A percentile compares a stretch with the other conserved stretches of the same genome.
These are phyloP conservation scores for Planiliza haematocheilus DNA, from an alignment of 2,113 vertebrate species.

Conservation along the genomic window DNA sequence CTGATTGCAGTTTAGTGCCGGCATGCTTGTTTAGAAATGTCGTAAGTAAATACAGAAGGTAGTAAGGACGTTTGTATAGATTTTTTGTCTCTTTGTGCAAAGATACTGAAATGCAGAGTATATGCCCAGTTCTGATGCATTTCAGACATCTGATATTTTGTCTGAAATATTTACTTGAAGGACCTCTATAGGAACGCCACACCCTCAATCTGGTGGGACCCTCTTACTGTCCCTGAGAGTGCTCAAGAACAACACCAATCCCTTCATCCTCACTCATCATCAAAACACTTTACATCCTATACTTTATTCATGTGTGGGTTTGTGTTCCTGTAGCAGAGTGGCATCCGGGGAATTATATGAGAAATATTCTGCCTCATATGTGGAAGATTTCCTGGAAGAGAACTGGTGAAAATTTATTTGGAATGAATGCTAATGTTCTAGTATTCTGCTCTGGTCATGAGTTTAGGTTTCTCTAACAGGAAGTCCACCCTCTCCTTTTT, in stretches of 20 bases:
- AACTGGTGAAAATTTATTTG: background rate
- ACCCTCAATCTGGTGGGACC: constrained; percentile 45
- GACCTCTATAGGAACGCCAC: constrained; percentile 39
- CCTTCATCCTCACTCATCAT: constrained; percentile 22
- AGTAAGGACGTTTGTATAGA: too few relatives aligned
- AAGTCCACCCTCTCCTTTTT: constrained; percentile 40
- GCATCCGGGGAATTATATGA: constrained; percentile 44
- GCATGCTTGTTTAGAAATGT: too few relatives aligned
- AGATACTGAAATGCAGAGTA: background rate
- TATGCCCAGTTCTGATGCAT: background rate
- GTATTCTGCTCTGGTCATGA: background rate
- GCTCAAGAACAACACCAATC: constrained; percentile 23
- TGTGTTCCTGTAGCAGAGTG: constrained; percentile 30
- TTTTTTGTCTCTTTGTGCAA: too few relatives aligned
- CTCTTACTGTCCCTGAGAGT: constrained; percentile 14
- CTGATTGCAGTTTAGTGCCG: too few relatives aligned
- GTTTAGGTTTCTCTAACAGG: constrained; percentile 28
- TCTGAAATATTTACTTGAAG: constrained; percentile 30
- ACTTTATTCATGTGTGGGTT: constrained; percentile 48
- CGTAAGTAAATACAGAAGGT: too few relatives aligned
- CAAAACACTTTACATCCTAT: constrained; percentile 49
- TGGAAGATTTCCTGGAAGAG: constrained; percentile 8
- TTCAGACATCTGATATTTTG: constrained; percentile 5
- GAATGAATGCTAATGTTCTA: too few relatives aligned
- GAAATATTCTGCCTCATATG: constrained; percentile 18